phyloP scores from a whole-genome alignment of 2,888 invertebrate genomes.

The Colletes collaris region DNA sequence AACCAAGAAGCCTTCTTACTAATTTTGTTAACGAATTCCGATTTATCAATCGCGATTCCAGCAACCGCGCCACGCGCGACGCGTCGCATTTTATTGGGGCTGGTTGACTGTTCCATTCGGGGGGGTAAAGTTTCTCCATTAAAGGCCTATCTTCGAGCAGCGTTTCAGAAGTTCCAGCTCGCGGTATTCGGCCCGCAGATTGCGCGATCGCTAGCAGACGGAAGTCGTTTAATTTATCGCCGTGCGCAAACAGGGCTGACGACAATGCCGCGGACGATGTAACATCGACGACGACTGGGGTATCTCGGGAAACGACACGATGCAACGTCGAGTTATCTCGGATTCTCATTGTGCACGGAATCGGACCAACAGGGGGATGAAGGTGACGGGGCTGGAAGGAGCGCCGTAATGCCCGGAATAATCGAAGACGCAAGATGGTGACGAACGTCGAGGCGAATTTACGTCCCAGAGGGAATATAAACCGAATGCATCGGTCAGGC shows the following conservation, averaged over 20 bases:
- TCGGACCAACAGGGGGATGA: slow-evolving; percentile 8
- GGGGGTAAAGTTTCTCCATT: too few species aligned
- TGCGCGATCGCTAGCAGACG: slow-evolving; percentile 32
- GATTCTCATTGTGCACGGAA: slow-evolving; percentile 41
- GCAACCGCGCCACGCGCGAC: too few species aligned
- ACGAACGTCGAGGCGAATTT: slow-evolving; percentile 40
- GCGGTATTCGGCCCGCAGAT: slow-evolving; percentile 23
- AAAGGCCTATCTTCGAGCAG: neutral
- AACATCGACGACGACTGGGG: slow-evolving; percentile 16
- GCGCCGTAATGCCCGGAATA: neutral
- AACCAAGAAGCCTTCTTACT: too few species aligned
- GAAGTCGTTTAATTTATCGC: slow-evolving; percentile 60
- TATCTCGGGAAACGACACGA: slow-evolving; percentile 38
- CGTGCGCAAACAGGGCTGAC: slow-evolving; percentile 12
- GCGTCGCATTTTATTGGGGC: too few species aligned
- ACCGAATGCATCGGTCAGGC: slow-evolving; percentile 21
- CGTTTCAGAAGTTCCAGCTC: slow-evolving; percentile 12
- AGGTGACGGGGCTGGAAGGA: slow-evolving; percentile 1
- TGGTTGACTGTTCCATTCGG: too few species aligned
- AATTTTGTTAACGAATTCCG: too few species aligned
- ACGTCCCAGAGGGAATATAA: slow-evolving; percentile 33
- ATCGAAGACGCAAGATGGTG: slow-evolving; percentile 34
- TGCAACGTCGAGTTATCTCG: slow-evolving; percentile 46
- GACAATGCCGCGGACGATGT: slow-evolving; percentile 37
- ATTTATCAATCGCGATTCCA: too few species aligned